Percentiles rank a stretch among this genome's conserved stretches.
Evolutionary conservation across 2,888 invertebrate genomes (phyloP).

Genomic region (Heliothis peltigera): DNA sequence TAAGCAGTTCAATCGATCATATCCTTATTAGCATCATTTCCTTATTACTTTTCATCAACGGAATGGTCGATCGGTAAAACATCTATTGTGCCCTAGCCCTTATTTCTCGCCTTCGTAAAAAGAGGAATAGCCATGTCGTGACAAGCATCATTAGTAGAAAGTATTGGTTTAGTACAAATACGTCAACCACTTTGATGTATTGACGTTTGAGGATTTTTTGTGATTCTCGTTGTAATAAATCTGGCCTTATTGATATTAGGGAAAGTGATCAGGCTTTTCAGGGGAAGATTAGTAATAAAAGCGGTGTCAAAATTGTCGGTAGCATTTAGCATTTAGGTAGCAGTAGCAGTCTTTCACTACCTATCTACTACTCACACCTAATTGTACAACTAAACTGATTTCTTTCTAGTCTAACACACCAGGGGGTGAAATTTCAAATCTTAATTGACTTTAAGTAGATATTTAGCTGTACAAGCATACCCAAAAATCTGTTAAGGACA

Average conservation of each 20-base stretch:
- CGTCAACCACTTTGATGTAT: conserved; percentile 45
- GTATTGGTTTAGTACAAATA: conserved; percentile 39
- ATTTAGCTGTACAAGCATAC: not conserved
- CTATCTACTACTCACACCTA: no score
- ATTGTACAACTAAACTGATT: conserved; percentile 19
- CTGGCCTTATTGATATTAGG: conserved; percentile 5
- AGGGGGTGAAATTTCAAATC: conserved; percentile 1
- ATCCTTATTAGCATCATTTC: conserved; percentile 50
- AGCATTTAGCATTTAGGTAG: no score
- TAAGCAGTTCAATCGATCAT: conserved; percentile 41
- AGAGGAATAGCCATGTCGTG: conserved; percentile 31
- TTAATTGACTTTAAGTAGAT: conserved; percentile 8
- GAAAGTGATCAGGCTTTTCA: not conserved
- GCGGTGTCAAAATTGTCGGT: not conserved
- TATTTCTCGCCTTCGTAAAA: conserved; percentile 38
- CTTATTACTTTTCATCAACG: conserved; percentile 43
- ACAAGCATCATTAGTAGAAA: conserved; percentile 46
- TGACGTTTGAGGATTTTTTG: conserved; percentile 13
- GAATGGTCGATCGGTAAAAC: conserved; percentile 12
- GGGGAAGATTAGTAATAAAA: not conserved
- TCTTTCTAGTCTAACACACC: no score
- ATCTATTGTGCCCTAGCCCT: conserved; percentile 19
- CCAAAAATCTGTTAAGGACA: conserved; percentile 16
- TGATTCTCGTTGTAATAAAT: conserved; percentile 1
- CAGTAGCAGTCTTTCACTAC: no score